Evolutionary conservation across 2,113 vertebrate genomes (phyloP).

Genomic region (Vanacampus margaritifer): DNA sequence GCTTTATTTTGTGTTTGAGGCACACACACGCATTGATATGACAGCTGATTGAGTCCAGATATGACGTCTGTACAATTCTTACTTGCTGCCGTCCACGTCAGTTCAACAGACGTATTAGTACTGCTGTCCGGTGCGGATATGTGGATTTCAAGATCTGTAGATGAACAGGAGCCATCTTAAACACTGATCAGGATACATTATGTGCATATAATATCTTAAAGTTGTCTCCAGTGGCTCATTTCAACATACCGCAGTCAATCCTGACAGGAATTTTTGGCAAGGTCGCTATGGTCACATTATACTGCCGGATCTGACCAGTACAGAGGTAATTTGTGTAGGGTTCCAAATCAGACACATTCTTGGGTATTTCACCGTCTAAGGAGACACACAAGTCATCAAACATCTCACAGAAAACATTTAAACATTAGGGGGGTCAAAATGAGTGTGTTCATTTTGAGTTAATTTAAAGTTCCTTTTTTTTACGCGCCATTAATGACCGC

Average conservation of each 20-base stretch:
- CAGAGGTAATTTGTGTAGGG: slow-evolving; percentile 33
- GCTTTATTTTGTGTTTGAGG: rapidly evolving
- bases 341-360: slow-evolving; percentile 8
- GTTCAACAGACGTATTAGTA: rapidly evolving
- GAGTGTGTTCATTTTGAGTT: no score
- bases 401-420: background rate
- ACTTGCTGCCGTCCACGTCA: slow-evolving; percentile 4
- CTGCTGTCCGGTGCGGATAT: rapidly evolving
- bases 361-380: background rate
- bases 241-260: slow-evolving; percentile 41
- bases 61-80: rapidly evolving
- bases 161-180: slow-evolving; percentile 15
- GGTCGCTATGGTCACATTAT: rapidly evolving
- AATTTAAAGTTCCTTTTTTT: no score
- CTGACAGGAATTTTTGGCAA: rapidly evolving
- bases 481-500: no score
- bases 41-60: rapidly evolving
- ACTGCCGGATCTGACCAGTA: slow-evolving; percentile 5
- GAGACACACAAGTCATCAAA: slow-evolving; percentile 5
- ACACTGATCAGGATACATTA: background rate
- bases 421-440: no score
- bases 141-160: slow-evolving; percentile 23
- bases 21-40: rapidly evolving
- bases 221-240: background rate
- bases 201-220: background rate